These are phyloP conservation scores for Urocitellus parryii DNA, from an alignment of 2,113 vertebrate genomes.

Conservation along the genomic window DNA sequence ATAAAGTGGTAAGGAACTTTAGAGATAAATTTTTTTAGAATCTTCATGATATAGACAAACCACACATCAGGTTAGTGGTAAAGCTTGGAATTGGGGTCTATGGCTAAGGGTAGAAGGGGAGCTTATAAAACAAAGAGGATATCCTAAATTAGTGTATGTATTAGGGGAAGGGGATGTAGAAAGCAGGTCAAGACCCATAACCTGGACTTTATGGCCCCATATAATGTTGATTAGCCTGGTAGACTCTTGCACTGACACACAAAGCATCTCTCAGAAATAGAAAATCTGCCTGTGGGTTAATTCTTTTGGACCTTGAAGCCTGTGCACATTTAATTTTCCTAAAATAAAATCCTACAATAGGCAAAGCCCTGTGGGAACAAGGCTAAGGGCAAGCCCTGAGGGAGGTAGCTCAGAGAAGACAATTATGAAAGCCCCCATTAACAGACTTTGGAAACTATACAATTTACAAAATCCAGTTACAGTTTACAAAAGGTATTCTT, in stretches of 20 bases:
- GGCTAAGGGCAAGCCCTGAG: not conserved
- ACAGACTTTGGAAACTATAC: not conserved
- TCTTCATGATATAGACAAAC: not conserved
- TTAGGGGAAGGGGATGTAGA: not conserved
- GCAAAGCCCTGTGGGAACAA: conserved; percentile 41
- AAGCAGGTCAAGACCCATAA: conserved; percentile 19
- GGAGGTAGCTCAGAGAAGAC: conserved; percentile 12
- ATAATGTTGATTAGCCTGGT: conserved; percentile 3
- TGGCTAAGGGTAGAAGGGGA: not conserved
- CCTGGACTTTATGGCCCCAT: conserved; percentile 18
- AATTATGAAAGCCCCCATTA: conserved; percentile 55
- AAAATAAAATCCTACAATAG: conserved; percentile 57
- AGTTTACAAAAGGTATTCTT: conserved; percentile 12
- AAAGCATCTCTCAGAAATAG: conserved; percentile 53
- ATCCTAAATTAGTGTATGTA: not conserved
- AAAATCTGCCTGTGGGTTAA: not conserved
- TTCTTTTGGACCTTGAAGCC: conserved; percentile 54
- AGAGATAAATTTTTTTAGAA: conserved; percentile 33
- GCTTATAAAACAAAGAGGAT: conserved; percentile 55
- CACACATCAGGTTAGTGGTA: conserved; percentile 13
- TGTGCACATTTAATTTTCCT: conserved; percentile 61
- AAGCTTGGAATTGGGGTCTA: not conserved
- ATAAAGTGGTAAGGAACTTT: not conserved
- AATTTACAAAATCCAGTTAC: conserved; percentile 18
- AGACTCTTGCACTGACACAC: not conserved